Base-by-base conservation (phyloP, 1,140 invertebrate genomes). In the Diabrotica virgifera region DNA sequence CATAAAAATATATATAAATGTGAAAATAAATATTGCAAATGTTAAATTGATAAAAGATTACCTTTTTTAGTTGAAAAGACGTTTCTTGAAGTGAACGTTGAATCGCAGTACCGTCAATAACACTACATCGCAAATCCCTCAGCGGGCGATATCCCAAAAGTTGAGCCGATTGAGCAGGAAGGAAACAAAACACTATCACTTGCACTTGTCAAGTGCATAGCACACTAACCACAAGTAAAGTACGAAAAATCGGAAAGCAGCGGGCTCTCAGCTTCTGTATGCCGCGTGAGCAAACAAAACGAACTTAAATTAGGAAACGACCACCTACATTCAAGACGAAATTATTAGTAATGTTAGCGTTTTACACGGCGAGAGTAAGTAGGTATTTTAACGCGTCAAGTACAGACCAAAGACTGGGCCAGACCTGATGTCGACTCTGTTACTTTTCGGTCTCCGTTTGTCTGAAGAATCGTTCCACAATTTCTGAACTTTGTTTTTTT, bases 221-320 rank as follows among this genome's bases (percentile, higher is more conserved):
- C 59, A 51, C 59, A 60, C 40, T 38, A 38, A 58, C 12, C 40
- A 60, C 59, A 46, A 46, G 40, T 46, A 51, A 60, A 52, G 50
- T 60, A 51, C 50, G 59, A 60, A 60, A 60, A 51, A 60, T 60
- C 14, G 40, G 12, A 12, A 58, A 58, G 40, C 24, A 53, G 56
- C 56, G 37, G 56, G 56, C 35, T 36, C 56, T 52, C 24, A 24
- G 59, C 7, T 54, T 35, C 52, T 13, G 46, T 10, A 12, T 12
- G 52, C 52, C 52, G 52, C 24, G 52, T 54, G 12, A 58, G 56
- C 60, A 40, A 62, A 62, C 60, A 54, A 54, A 62, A 62, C 38
- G 60, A 62, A 62, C 60, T 62, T 62, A 62, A 62, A 62, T 62
- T 54, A 62, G 60, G 60, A 62, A 62, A 62, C 60, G 24, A 35